These are phyloP conservation scores for Cydia amplana DNA, from an alignment of 1,140 invertebrate genomes.

Conservation along the genomic window DNA sequence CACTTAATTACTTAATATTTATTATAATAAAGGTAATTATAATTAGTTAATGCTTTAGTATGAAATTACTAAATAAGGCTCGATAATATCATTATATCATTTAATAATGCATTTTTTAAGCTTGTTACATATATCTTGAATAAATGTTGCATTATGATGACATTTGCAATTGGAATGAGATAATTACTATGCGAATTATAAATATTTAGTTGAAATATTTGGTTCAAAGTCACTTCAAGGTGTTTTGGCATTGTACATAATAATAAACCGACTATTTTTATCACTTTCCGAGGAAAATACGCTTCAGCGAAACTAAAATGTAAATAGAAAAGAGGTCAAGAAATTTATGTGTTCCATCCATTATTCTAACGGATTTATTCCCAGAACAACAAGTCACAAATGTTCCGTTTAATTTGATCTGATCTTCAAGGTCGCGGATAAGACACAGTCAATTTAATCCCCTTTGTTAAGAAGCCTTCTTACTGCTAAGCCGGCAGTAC, in stretches of 20 bases:
- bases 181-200: neutral
- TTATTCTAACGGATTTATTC: neutral
- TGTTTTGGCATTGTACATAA: neutral
- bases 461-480: neutral
- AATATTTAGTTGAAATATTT: neutral
- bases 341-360: neutral
- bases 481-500: neutral
- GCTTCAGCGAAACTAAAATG: neutral
- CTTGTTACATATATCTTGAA: too few species aligned
- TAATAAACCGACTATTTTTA: neutral
- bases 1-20: neutral
- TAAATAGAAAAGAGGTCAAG: constrained; percentile 1
- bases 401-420: neutral
- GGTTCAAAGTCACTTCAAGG: neutral
- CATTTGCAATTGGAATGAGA: neutral
- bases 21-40: neutral
- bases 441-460: neutral
- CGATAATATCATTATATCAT: too few species aligned
- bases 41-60: neutral
- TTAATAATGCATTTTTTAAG: too few species aligned
- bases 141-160: neutral
- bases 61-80: neutral
- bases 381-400: neutral
- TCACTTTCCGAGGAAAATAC: neutral
- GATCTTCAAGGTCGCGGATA: neutral